Evolutionary conservation across 2,797 vertebrate species (phyloP).

Genomic region (Poecilia picta): DNA sequence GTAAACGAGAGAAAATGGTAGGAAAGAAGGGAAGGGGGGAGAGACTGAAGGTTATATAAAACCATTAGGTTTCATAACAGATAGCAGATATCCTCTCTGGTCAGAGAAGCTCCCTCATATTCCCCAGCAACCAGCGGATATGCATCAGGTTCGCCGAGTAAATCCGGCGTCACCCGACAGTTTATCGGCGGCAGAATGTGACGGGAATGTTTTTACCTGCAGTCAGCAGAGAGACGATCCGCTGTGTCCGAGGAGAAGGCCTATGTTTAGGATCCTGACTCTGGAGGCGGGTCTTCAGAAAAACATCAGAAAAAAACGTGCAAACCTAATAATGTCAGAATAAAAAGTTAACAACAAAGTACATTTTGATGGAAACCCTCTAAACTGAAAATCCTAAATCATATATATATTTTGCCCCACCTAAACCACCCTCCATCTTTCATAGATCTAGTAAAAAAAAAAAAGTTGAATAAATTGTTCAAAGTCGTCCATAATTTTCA

Average conservation of each 20-base stretch:
- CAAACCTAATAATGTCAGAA: background rate
- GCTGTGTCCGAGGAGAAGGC: conserved; percentile 30
- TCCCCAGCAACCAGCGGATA: background rate
- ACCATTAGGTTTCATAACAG: conserved; percentile 2
- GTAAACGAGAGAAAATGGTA: background rate
- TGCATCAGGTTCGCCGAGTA: conserved; percentile 9
- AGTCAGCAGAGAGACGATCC: conserved; percentile 60
- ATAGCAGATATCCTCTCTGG: conserved; percentile 1
- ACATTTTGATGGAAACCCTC: background rate
- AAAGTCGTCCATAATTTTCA: background rate
- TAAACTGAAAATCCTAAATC: background rate
- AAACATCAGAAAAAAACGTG: background rate
- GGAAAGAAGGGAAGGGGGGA: background rate
- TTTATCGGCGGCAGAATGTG: conserved; percentile 29
- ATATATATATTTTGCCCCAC: background rate
- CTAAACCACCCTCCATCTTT: background rate
- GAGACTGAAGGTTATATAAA: background rate
- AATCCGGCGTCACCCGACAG: conserved; percentile 27
- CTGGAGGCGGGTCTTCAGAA: background rate
- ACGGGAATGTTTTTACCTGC: conserved; percentile 49
- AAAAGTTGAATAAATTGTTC: too few species aligned
- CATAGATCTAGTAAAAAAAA: too few species aligned
- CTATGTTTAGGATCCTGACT: conserved; percentile 52
- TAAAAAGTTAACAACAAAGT: background rate
- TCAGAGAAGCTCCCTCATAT: background rate